Percentiles rank a stretch among this genome's conserved stretches.
These are phyloP conservation scores for Acronicta aceris DNA, from an alignment of 2,888 invertebrate genomes.

Conservation along the genomic window DNA sequence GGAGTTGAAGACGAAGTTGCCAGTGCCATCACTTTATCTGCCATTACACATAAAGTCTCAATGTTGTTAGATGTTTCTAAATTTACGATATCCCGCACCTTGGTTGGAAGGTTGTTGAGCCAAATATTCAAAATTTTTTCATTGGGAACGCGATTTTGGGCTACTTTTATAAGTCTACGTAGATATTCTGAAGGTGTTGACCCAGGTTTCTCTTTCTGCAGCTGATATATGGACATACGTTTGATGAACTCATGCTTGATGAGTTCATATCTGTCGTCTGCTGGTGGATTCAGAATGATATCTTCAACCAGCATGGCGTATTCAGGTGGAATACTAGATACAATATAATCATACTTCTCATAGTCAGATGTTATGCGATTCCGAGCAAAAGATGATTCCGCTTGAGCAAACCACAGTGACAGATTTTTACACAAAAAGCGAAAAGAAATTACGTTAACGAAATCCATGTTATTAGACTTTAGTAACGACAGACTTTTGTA, in stretches of 20 bases:
- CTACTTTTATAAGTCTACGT: conserved; percentile 21
- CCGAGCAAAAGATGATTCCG: conserved; percentile 32
- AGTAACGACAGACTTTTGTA: too few relatives aligned
- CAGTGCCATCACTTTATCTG: conserved; percentile 30
- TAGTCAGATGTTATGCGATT: conserved; percentile 21
- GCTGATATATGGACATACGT: conserved; percentile 25
- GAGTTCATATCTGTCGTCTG: conserved; percentile 11
- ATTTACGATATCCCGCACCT: conserved; percentile 31
- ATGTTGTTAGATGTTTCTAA: conserved; percentile 19
- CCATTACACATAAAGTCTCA: conserved; percentile 27
- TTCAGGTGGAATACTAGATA: conserved; percentile 27
- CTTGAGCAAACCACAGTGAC: conserved; percentile 41
- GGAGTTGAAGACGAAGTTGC: not conserved
- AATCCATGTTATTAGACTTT: conserved; percentile 23
- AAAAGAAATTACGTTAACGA: conserved; percentile 10
- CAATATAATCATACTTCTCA: conserved; percentile 31
- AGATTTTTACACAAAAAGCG: conserved; percentile 26
- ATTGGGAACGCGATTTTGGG: conserved; percentile 13
- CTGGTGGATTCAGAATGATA: conserved; percentile 29
- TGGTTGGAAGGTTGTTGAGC: conserved; percentile 33
- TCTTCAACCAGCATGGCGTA: conserved; percentile 27
- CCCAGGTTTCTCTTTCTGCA: conserved; percentile 15
- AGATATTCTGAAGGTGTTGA: conserved; percentile 36
- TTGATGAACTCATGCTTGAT: conserved; percentile 42
- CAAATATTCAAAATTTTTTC: conserved; percentile 32